Base-by-base conservation (phyloP, 1,140 invertebrate species). In the Apis laboriosa region DNA sequence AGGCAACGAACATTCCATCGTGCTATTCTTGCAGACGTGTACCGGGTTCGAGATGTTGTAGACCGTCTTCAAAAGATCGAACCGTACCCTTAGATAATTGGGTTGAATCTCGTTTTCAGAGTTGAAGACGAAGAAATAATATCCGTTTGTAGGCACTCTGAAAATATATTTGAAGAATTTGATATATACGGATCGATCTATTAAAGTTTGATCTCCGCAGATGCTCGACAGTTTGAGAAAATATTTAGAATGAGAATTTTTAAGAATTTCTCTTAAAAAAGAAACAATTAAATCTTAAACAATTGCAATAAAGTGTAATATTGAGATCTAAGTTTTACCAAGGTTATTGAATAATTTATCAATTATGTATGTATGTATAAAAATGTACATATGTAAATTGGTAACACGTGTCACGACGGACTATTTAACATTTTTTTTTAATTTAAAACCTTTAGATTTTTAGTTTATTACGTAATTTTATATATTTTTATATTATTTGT, bases 111-210 rank as follows among this genome's bases (percentile, higher is more conserved):
- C 97, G 89, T 97, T 97, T 90, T 97, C 97, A 21, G 96, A 97
- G 89, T 96, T 97, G 94, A 97, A 97, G 0, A 97, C 96, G 91
- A 97, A 97, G 92, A 97, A 97, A 85, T 97, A 97, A 90, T 97
- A 97, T 34, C 96, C 97, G 86, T 97, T 96, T 2, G 94, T 94
- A 61, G 96, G 96, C 0, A 97, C 95, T 82, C 95, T 96, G 87
- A 34, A 92, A 92, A 82, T 28, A 56, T 13, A 56, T 19, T 28
- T 63, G 51, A 53, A 66, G 7, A 15, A 24, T 55, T 8, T 19
- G 58, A 60, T n/a, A 60, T 21, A 43, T 43, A 43, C 34, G 34
- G 0, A 43, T 43, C 5, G 34, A 43, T 43, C 34, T 43, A 43
- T 43, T 43, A 43, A 43, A 43, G 5, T 7, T 63, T 63, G 15